Conservation (phyloP, 2,113 vertebrate species). For the Miniopterus natalensis region DNA sequence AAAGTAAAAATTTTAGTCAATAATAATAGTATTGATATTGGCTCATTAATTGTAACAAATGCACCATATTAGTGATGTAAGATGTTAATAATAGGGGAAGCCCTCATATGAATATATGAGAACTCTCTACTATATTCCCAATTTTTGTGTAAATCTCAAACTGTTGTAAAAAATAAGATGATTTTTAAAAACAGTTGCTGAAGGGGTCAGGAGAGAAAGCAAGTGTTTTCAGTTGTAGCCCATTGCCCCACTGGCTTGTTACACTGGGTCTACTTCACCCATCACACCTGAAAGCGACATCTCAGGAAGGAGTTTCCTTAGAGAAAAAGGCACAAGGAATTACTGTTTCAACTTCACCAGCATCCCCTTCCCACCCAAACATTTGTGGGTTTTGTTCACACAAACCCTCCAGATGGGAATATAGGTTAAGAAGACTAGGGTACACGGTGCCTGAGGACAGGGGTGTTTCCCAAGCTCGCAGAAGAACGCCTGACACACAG, state of each 20-base stretch:
- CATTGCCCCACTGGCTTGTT: not conserved
- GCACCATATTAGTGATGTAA: not conserved
- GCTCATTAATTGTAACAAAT: not conserved
- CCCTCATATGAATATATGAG: not conserved
- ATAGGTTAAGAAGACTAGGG: not conserved
- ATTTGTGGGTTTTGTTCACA: not conserved
- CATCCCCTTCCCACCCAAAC: not conserved
- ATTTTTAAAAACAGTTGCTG: not conserved
- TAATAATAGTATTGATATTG: not conserved
- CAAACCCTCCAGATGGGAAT: not conserved
- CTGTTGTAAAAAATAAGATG: not conserved
- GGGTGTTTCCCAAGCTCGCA: not conserved
- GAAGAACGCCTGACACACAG: not conserved
- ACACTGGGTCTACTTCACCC: no score
- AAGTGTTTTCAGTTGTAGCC: not conserved
- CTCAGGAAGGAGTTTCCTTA: not conserved
- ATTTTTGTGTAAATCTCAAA: not conserved
- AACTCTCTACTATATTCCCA: not conserved
- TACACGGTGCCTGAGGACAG: not conserved
- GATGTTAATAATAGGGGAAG: not conserved
- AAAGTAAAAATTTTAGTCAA: not conserved
- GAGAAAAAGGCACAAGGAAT: not conserved
- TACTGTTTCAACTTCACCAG: not conserved
- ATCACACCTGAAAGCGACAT: not conserved
- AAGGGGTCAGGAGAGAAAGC: not conserved